Conservation (phyloP, 2,797 vertebrate genomes). For the Neomorphus geoffroyi region DNA sequence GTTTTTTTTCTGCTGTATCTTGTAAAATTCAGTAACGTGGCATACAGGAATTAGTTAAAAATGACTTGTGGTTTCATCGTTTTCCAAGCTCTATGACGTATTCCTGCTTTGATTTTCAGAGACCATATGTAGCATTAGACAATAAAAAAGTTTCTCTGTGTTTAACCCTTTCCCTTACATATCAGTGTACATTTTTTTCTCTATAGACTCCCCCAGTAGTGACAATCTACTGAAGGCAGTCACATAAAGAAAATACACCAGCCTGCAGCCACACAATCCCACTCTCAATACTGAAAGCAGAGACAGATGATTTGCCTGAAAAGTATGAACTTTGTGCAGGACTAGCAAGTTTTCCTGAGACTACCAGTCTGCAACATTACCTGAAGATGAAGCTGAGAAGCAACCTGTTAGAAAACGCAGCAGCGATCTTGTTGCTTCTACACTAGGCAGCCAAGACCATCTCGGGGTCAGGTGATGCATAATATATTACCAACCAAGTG, state of each 20-base stretch:
- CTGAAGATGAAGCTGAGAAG: not conserved
- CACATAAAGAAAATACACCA: not conserved
- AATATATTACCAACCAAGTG: not conserved
- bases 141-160: not conserved
- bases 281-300: not conserved
- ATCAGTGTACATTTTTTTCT: not conserved
- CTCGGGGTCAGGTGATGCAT: not conserved
- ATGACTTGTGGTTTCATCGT: slow-evolving; percentile 33
- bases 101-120: slow-evolving; percentile 33
- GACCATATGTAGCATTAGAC: not conserved
- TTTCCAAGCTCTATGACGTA: slow-evolving; percentile 21
- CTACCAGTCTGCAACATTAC: not conserved
- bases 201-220: not conserved
- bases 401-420: not conserved
- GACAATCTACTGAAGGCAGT: not conserved
- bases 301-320: not conserved
- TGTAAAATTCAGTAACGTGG: slow-evolving; percentile 43
- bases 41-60: slow-evolving; percentile 55
- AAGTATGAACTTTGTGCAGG: not conserved
- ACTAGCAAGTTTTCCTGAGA: not conserved
- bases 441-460: not conserved
- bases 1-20: not conserved
- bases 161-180: slow-evolving; percentile 26
- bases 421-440: not conserved
- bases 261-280: not conserved